These are phyloP conservation scores for Scartelaos histophorus DNA, from an alignment of 2,113 vertebrate species.

Conservation along the genomic window DNA sequence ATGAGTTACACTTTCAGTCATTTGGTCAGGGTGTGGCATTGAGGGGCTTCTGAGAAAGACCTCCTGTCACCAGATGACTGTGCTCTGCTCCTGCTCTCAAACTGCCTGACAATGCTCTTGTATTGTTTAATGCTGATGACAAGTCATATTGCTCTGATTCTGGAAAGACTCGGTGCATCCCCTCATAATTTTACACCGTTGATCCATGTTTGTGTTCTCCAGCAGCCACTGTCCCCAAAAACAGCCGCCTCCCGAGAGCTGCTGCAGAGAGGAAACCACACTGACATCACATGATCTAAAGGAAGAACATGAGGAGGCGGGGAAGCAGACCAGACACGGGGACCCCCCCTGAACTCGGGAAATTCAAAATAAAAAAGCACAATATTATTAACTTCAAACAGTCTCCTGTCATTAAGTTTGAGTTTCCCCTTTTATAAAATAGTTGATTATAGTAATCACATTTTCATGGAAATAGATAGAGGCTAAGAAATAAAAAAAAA, in stretches of 20 bases:
- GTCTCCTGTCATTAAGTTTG: conserved; percentile 6
- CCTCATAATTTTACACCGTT: conserved; percentile 22
- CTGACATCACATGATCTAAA: conserved; percentile 21
- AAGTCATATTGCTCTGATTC: conserved; percentile 50
- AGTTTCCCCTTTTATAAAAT: conserved; percentile 27
- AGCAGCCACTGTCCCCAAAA: conserved; percentile 14
- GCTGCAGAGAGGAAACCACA: conserved; percentile 20
- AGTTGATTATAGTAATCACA: background rate
- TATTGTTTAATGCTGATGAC: conserved; percentile 42
- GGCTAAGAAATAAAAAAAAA: background rate
- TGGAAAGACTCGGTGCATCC: conserved; percentile 54
- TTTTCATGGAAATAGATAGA: background rate
- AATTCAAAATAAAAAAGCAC: conserved; percentile 55
- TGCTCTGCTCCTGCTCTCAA: conserved; percentile 19
- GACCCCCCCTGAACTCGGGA: conserved; percentile 53
- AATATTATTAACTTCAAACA: conserved; percentile 12
- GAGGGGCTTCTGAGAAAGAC: conserved; percentile 61
- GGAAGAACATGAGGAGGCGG: conserved; percentile 62
- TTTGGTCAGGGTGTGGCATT: conserved; percentile 56
- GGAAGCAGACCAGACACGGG: conserved; percentile 53
- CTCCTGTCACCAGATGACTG: conserved; percentile 60
- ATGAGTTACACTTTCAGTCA: conserved; percentile 45
- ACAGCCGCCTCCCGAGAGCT: conserved; percentile 22
- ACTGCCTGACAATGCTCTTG: background rate
- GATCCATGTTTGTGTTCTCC: background rate